phyloP scores from a whole-genome alignment of 2,797 vertebrate genomes.

The Lophura swinhoii region DNA sequence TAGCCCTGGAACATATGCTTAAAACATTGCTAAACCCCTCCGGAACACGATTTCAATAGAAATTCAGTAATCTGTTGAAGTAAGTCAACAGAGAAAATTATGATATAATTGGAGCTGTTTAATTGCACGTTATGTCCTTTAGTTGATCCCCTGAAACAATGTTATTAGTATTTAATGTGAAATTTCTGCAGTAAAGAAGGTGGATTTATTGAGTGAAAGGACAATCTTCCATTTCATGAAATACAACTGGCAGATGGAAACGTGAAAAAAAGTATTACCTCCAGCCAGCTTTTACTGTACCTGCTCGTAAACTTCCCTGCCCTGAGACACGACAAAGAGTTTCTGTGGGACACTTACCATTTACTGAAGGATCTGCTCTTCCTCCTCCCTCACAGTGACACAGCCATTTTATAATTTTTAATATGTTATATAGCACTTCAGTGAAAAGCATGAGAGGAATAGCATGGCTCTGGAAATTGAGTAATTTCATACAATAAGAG shows the following conservation, averaged over 20 bases:
- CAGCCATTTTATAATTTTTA: background rate
- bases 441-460: background rate
- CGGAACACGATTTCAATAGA: conserved; percentile 16
- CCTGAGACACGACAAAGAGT: conserved; percentile 30
- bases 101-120: conserved; percentile 36
- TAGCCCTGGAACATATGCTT: conserved; percentile 47
- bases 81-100: conserved; percentile 48
- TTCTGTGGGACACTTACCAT: conserved; percentile 35
- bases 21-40: conserved; percentile 41
- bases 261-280: conserved; percentile 46
- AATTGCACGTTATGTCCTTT: conserved; percentile 51
- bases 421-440: conserved; percentile 1
- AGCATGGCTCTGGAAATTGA: background rate
- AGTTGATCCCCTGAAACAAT: conserved; percentile 51
- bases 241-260: conserved; percentile 57
- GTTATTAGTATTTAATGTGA: conserved; percentile 59
- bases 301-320: conserved; percentile 20
- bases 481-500: too few species aligned
- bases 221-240: conserved; percentile 41
- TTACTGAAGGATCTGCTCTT: conserved; percentile 25
- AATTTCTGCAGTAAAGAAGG: conserved; percentile 47
- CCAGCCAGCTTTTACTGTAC: conserved; percentile 46
- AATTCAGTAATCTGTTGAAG: conserved; percentile 58
- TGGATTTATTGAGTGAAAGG: conserved; percentile 65
- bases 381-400: background rate